Percentiles rank a stretch among this genome's conserved stretches.
These are phyloP conservation scores for Ceratosolen solmsi DNA, from an alignment of 1,140 invertebrate species.

Conservation along the genomic window DNA sequence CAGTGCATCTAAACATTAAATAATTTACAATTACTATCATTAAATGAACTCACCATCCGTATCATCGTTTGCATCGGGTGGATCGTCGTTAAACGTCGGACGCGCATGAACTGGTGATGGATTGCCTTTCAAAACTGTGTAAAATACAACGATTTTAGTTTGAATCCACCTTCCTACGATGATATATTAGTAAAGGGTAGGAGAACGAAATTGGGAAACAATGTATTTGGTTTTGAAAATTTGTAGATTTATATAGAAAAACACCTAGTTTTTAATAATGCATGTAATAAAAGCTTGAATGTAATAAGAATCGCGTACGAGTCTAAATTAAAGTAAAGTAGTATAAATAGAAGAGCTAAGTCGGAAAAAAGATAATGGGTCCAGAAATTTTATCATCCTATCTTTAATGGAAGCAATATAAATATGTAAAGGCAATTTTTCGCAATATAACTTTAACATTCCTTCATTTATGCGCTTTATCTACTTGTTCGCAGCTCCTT, in stretches of 20 bases:
- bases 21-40: too few relatives aligned
- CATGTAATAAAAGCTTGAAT: too few relatives aligned
- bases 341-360: too few relatives aligned
- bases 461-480: background rate
- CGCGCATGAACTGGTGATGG: conserved; percentile 62
- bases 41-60: conserved; percentile 63
- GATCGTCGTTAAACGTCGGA: conserved; percentile 68
- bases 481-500: background rate
- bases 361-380: background rate
- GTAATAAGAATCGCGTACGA: too few relatives aligned
- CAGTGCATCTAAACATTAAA: too few relatives aligned
- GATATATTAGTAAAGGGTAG: background rate
- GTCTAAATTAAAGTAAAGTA: too few relatives aligned
- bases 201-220: background rate
- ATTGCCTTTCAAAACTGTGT: conserved; percentile 66
- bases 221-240: background rate
- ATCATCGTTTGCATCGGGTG: conserved; percentile 68
- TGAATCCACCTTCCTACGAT: background rate
- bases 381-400: background rate
- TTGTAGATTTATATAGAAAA: background rate
- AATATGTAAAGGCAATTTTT: background rate
- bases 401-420: background rate
- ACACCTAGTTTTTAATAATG: background rate
- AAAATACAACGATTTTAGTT: conserved; percentile 7
- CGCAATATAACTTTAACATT: background rate